These are phyloP conservation scores for Tor tambroides DNA, from an alignment of 2,113 vertebrate genomes.

Conservation along the genomic window DNA sequence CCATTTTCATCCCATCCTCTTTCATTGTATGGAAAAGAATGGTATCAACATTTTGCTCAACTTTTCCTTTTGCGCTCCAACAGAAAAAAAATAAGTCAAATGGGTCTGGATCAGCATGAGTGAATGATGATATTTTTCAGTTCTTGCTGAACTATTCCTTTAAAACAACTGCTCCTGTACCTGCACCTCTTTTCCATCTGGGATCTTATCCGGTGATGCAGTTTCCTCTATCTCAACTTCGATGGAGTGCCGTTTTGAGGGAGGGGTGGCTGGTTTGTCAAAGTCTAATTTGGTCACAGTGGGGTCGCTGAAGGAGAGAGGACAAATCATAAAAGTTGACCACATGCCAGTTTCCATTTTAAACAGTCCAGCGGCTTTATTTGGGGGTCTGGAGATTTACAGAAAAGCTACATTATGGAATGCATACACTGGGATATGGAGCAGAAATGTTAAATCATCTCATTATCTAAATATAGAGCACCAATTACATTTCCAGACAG, in stretches of 20 bases:
- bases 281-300: slow-evolving; percentile 95
- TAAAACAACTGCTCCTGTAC: slow-evolving; percentile 65
- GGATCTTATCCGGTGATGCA: slow-evolving; percentile 75
- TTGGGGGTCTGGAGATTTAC: slow-evolving; percentile 35
- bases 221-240: slow-evolving; percentile 81
- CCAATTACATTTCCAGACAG: slow-evolving; percentile 20
- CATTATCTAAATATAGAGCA: slow-evolving; percentile 25
- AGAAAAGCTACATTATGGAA: background rate
- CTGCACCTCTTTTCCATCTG: slow-evolving; percentile 82
- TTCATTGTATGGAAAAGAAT: background rate
- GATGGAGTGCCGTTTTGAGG: slow-evolving; percentile 82
- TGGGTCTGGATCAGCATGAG: background rate
- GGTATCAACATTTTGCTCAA: background rate
- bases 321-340: slow-evolving; percentile 33
- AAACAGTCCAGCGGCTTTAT: slow-evolving; percentile 32
- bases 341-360: slow-evolving; percentile 39
- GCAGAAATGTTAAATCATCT: background rate
- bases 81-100: background rate
- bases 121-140: background rate
- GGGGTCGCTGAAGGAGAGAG: slow-evolving; percentile 79
- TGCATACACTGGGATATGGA: background rate
- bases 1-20: background rate
- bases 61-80: background rate
- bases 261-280: slow-evolving; percentile 86
- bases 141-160: background rate